These are phyloP conservation scores for Teleogryllus oceanicus DNA, from an alignment of 2,888 invertebrate genomes.

Conservation along the genomic window DNA sequence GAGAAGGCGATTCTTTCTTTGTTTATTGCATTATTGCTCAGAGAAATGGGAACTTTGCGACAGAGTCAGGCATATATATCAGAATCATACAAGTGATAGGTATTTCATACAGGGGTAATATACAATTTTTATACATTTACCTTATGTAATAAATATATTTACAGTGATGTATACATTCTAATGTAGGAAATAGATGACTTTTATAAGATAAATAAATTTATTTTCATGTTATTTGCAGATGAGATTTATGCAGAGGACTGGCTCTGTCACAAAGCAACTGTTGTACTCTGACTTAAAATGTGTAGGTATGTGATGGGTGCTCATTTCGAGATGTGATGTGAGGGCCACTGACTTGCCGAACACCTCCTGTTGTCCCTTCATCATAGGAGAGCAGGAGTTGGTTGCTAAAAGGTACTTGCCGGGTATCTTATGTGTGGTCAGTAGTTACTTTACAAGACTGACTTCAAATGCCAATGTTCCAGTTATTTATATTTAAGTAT, in stretches of 20 bases:
- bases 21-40: neutral
- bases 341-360: conserved; percentile 5
- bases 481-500: conserved; percentile 38
- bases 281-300: neutral
- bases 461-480: conserved; percentile 40
- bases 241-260: conserved; percentile 2
- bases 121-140: conserved; percentile 18
- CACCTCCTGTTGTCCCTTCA: neutral
- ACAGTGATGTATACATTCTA: conserved; percentile 18
- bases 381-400: neutral
- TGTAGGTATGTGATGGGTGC: conserved; percentile 18
- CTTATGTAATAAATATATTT: conserved; percentile 1
- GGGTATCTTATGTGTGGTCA: conserved; percentile 3
- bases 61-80: conserved; percentile 7
- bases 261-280: neutral
- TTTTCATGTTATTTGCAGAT: conserved; percentile 18
- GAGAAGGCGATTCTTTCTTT: neutral
- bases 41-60: neutral
- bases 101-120: conserved; percentile 18
- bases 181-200: conserved; percentile 18
- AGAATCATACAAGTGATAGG: conserved; percentile 18
- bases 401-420: neutral
- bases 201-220: conserved; percentile 18
- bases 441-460: conserved; percentile 39
- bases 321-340: conserved; percentile 1